phyloP scores from a whole-genome alignment of 1,140 invertebrate genomes.

The Pseudomyrmex sp. region DNA sequence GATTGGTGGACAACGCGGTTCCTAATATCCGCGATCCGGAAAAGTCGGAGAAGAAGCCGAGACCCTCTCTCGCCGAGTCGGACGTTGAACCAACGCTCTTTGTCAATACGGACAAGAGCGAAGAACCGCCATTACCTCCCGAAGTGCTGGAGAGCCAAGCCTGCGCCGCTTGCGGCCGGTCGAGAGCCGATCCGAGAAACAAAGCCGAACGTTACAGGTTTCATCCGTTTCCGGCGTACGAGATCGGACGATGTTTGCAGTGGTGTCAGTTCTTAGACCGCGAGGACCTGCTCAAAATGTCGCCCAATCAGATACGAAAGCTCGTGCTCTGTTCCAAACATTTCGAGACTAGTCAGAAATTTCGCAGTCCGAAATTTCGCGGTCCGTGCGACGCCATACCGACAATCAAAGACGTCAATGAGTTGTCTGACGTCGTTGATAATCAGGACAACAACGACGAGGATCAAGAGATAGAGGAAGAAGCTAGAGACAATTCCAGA shows the following conservation, averaged over 20 bases:
- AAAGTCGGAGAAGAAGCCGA: slow-evolving; percentile 61
- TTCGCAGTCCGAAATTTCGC: slow-evolving; percentile 76
- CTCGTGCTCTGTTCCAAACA: slow-evolving; percentile 83
- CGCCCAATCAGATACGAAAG: slow-evolving; percentile 84
- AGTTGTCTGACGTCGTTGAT: slow-evolving; percentile 1
- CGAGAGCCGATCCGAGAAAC: slow-evolving; percentile 80
- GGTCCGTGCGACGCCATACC: slow-evolving; percentile 82
- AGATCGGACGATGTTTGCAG: slow-evolving; percentile 82
- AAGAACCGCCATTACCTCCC: slow-evolving; percentile 74
- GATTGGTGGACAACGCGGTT: slow-evolving; percentile 79
- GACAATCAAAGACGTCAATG: slow-evolving; percentile 73
- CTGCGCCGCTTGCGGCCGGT: slow-evolving; percentile 82
- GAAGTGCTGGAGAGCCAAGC: slow-evolving; percentile 81
- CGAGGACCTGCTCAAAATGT: slow-evolving; percentile 84
- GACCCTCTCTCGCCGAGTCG: slow-evolving; percentile 66
- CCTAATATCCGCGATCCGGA: slow-evolving; percentile 80
- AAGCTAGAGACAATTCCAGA: slow-evolving; percentile 64
- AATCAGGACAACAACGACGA: slow-evolving; percentile 48
- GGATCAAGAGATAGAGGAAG: slow-evolving; percentile 60
- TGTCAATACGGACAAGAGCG: slow-evolving; percentile 62
- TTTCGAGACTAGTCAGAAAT: slow-evolving; percentile 81
- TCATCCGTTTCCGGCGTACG: slow-evolving; percentile 84
- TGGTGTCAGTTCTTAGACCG: slow-evolving; percentile 84
- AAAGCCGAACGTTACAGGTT: slow-evolving; percentile 82
- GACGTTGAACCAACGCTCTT: slow-evolving; percentile 69